These are phyloP conservation scores for Ips nitidus DNA, from an alignment of 1,140 invertebrate genomes.

Conservation along the genomic window DNA sequence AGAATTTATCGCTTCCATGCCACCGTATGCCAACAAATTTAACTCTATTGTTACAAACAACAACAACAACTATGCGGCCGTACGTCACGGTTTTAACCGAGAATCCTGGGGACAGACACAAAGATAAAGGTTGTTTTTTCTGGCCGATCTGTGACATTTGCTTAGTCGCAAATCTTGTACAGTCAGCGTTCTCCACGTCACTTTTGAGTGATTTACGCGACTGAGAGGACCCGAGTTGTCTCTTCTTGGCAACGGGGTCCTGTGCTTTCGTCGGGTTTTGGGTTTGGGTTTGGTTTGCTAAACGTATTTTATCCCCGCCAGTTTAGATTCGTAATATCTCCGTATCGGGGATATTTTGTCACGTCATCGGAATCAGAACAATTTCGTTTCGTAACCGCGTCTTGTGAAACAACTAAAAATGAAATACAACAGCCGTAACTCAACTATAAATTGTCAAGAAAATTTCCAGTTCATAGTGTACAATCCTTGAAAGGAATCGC, in stretches of 20 bases:
- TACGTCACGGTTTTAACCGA: conserved; percentile 29
- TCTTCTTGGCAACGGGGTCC: conserved; percentile 22
- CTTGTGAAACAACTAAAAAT: neutral
- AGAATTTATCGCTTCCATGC: neutral
- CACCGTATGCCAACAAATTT: conserved; percentile 27
- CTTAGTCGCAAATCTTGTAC: conserved; percentile 51
- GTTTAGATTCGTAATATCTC: conserved; percentile 7
- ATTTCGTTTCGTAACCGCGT: neutral
- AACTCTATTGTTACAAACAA: conserved; percentile 33
- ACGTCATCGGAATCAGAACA: neutral
- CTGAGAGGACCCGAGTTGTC: conserved; percentile 30
- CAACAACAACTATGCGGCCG: conserved; percentile 22
- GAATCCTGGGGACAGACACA: conserved; percentile 30
- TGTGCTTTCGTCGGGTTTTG: too few relatives aligned
- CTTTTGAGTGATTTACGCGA: conserved; percentile 49
- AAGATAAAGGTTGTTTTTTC: conserved; percentile 44
- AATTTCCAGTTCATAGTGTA: too few relatives aligned
- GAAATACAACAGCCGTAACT: too few relatives aligned
- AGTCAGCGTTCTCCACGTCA: conserved; percentile 49
- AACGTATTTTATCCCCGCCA: conserved; percentile 24
- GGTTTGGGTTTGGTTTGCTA: neutral
- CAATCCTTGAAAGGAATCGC: neutral
- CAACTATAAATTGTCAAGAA: too few relatives aligned
- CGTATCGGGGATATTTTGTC: neutral
- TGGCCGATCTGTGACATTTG: conserved; percentile 50